phyloP scores from a whole-genome alignment of 2,888 invertebrate genomes.

The Agrotis puta region DNA sequence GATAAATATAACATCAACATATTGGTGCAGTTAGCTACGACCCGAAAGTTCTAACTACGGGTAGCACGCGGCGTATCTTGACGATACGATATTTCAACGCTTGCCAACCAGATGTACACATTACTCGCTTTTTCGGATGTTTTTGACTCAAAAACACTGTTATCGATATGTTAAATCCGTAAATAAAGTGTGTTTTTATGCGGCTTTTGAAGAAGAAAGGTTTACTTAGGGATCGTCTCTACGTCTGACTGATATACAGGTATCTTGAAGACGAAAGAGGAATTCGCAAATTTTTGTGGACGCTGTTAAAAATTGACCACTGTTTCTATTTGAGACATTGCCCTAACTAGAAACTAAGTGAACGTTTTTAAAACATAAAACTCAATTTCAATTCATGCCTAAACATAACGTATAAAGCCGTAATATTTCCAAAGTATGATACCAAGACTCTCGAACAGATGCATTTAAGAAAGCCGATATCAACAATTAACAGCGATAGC shows the following conservation, averaged over 20 bases:
- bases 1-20: slow-evolving; percentile 68
- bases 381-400: not conserved
- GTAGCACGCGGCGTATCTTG: slow-evolving; percentile 42
- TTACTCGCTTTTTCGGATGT: slow-evolving; percentile 61
- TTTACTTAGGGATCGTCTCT: slow-evolving; percentile 33
- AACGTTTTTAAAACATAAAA: not conserved
- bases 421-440: slow-evolving; percentile 11
- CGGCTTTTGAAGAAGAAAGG: slow-evolving; percentile 34
- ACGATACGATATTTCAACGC: slow-evolving; percentile 64
- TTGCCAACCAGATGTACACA: slow-evolving; percentile 64
- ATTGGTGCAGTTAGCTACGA: slow-evolving; percentile 45
- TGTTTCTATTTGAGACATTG: too few relatives aligned
- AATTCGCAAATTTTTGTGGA: not conserved
- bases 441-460: slow-evolving; percentile 51
- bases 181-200: slow-evolving; percentile 58
- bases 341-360: not conserved
- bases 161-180: slow-evolving; percentile 66
- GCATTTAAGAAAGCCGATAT: slow-evolving; percentile 63
- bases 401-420: not conserved
- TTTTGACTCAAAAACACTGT: slow-evolving; percentile 58
- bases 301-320: not conserved
- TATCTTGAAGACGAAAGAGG: slow-evolving; percentile 7
- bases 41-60: not conserved
- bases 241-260: slow-evolving; percentile 23
- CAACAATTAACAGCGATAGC: slow-evolving; percentile 63